Percentiles rank a stretch among this genome's conserved stretches.
phyloP scores from a whole-genome alignment of 2,888 invertebrate species.

The Cryptocephalus primarius region DNA sequence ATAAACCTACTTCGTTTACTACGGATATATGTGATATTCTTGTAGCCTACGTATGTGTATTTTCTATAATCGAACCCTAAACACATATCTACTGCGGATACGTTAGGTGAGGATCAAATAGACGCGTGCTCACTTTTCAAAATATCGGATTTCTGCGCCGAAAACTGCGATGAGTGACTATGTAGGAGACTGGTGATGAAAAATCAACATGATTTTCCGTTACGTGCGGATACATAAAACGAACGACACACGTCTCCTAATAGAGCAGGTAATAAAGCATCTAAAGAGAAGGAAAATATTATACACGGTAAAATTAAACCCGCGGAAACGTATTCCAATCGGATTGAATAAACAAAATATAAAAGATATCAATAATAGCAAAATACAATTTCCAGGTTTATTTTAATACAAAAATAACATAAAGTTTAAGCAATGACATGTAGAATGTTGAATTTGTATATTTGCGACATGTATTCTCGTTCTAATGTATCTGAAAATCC shows the following conservation, averaged over 20 bases:
- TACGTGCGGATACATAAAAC: slow-evolving; percentile 11
- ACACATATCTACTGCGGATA: slow-evolving; percentile 27
- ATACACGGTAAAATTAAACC: no score
- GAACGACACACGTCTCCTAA: slow-evolving; percentile 15
- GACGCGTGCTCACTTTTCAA: no score
- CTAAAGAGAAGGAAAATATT: no score
- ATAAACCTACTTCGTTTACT: slow-evolving; percentile 10
- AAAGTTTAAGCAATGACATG: no score
- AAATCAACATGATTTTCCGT: slow-evolving; percentile 35
- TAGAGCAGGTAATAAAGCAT: not conserved
- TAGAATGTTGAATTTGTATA: no score
- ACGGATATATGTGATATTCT: slow-evolving; percentile 12
- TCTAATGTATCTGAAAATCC: no score
- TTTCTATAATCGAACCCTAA: slow-evolving; percentile 36
- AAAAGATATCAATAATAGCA: no score
- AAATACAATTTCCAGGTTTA: no score
- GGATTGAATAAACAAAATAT: no score
- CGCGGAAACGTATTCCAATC: no score
- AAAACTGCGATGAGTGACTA: slow-evolving; percentile 20
- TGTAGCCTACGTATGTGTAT: slow-evolving; percentile 26
- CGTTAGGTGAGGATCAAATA: not conserved
- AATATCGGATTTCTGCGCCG: slow-evolving; percentile 2
- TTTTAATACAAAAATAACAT: no score
- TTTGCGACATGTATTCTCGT: no score
- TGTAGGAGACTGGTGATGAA: slow-evolving; percentile 35